Conservation (phyloP, 2,113 vertebrate species). For the Hydrolagus affinis region DNA sequence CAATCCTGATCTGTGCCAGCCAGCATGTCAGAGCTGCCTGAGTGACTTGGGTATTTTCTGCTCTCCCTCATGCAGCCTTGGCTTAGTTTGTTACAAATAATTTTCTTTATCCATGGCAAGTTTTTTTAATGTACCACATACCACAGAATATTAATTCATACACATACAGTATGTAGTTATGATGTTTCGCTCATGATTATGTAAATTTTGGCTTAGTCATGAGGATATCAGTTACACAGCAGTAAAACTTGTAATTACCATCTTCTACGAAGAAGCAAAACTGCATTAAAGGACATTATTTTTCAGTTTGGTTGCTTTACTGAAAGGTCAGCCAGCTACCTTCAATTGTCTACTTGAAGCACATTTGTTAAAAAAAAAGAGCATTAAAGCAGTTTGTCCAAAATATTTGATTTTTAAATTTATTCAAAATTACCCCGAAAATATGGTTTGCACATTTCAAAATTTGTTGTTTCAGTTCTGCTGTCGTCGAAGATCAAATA, state of each 20-base stretch:
- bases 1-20: no score
- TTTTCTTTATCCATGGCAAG: no score
- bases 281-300: background rate
- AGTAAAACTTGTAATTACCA: background rate
- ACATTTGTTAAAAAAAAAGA: background rate
- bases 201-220: background rate
- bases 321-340: background rate
- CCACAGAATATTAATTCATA: no score
- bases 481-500: slow-evolving; percentile 1
- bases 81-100: no score
- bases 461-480: background rate
- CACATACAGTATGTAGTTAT: no score
- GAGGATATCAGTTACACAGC: background rate
- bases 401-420: background rate
- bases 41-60: no score
- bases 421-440: background rate
- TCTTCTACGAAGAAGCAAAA: background rate
- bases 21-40: no score
- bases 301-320: background rate
- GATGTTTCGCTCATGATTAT: no score
- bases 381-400: background rate
- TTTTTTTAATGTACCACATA: no score
- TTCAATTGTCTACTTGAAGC: background rate
- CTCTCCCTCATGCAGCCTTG: no score
- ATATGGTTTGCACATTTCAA: background rate